These are phyloP conservation scores for Tauraco erythrolophus DNA, from an alignment of 2,113 vertebrate genomes.

Conservation along the genomic window DNA sequence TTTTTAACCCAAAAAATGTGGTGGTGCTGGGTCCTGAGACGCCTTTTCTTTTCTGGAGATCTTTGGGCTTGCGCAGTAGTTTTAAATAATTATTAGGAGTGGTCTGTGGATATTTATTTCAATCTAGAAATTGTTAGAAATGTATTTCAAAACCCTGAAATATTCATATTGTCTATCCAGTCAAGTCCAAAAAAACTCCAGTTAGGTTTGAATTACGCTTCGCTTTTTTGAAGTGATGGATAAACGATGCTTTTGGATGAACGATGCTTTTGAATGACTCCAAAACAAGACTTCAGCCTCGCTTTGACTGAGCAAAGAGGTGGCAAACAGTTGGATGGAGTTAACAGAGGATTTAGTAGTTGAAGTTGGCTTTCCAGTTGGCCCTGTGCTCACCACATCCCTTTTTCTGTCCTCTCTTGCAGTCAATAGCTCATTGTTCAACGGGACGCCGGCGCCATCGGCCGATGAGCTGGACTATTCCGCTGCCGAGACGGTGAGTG, in stretches of 20 bases:
- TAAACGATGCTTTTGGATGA: neutral
- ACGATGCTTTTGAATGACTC: neutral
- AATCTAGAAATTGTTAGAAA: neutral
- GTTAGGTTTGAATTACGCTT: neutral
- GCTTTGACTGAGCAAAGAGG: neutral
- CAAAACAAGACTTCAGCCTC: neutral
- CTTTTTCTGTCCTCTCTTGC: constrained; percentile 54
- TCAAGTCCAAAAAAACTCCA: neutral
- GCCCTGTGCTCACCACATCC: neutral
- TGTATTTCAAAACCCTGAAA: neutral
- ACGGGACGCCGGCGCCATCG: constrained; percentile 54
- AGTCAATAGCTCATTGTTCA: constrained; percentile 84
- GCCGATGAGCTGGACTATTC: constrained; percentile 70
- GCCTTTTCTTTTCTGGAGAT: neutral
- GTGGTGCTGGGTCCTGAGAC: neutral
- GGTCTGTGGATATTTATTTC: neutral
- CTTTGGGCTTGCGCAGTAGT: neutral
- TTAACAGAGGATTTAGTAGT: neutral
- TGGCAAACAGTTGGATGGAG: neutral
- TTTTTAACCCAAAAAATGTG: neutral
- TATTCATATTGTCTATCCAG: neutral
- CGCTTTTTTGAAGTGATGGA: neutral
- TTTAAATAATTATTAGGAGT: neutral
- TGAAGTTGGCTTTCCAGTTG: neutral
- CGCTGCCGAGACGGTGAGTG: constrained; percentile 81